Evolutionary conservation across 2,797 vertebrate species (phyloP).

Genomic region (Tachyglossus aculeatus): DNA sequence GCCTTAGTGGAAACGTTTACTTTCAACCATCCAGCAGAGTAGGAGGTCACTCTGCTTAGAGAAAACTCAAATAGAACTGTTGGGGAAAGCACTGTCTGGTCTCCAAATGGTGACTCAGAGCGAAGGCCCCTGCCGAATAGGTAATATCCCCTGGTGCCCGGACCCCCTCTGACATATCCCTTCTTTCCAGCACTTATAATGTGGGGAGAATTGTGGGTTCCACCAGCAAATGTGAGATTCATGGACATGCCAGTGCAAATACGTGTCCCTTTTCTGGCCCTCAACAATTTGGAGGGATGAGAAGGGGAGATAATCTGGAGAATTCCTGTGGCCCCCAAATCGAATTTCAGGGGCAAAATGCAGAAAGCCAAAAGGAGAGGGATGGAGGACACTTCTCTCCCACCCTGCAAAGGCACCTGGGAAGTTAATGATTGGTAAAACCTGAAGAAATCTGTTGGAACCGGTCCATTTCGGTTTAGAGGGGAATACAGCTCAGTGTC

Average conservation of each 20-base stretch:
- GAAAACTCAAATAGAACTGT: not conserved
- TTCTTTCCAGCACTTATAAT: not conserved
- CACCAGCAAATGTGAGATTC: not conserved
- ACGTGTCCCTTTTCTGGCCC: slow-evolving; percentile 10
- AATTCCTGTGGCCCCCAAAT: too few species aligned
- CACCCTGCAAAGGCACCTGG: slow-evolving; percentile 34
- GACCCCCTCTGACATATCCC: not conserved
- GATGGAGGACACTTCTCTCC: not conserved
- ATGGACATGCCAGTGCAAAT: not conserved
- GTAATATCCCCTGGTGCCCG: too few species aligned
- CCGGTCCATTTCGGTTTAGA: slow-evolving; percentile 50
- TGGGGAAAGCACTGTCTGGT: not conserved
- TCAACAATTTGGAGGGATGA: not conserved
- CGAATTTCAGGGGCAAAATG: too few species aligned
- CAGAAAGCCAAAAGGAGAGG: too few species aligned
- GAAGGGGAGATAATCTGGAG: too few species aligned
- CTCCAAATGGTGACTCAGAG: not conserved
- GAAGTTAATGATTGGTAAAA: slow-evolving; percentile 66
- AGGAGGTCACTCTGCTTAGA: not conserved
- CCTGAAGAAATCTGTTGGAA: slow-evolving; percentile 45
- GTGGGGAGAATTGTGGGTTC: not conserved
- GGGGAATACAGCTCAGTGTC: slow-evolving; percentile 56
- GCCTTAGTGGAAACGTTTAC: not conserved
- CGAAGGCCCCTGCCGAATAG: too few species aligned
- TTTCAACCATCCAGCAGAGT: not conserved